These are phyloP conservation scores for Tetramorium simillimum DNA, from an alignment of 1,140 invertebrate genomes.

Conservation along the genomic window DNA sequence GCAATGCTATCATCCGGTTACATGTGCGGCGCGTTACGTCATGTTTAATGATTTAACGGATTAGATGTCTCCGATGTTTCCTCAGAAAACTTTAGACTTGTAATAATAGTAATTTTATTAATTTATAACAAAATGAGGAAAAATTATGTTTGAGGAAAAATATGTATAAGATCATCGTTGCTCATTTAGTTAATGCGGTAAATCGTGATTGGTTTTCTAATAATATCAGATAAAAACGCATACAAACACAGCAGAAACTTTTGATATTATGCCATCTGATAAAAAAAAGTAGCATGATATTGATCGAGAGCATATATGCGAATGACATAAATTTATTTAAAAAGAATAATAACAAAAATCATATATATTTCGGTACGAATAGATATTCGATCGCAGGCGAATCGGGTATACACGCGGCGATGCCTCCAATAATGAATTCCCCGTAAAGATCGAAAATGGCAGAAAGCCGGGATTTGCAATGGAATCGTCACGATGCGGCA, in stretches of 20 bases:
- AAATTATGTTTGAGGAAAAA: neutral
- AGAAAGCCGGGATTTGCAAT: conserved; percentile 58
- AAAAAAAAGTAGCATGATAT: neutral
- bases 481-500: conserved; percentile 45
- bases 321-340: neutral
- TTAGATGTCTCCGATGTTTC: neutral
- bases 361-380: neutral
- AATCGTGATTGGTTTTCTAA: neutral
- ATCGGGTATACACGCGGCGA: neutral
- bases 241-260: neutral
- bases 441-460: conserved; percentile 25
- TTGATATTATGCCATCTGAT: neutral
- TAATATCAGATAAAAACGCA: neutral
- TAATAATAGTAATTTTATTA: neutral
- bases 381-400: neutral
- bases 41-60: conserved; percentile 12
- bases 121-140: neutral
- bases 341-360: neutral
- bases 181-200: neutral
- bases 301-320: neutral
- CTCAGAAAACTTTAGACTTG: neutral
- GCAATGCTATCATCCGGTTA: neutral
- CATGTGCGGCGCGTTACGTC: neutral
- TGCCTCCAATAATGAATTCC: conserved; percentile 31
- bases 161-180: neutral